These are phyloP conservation scores for Biston stratarius DNA, from an alignment of 2,888 invertebrate species.

Conservation along the genomic window DNA sequence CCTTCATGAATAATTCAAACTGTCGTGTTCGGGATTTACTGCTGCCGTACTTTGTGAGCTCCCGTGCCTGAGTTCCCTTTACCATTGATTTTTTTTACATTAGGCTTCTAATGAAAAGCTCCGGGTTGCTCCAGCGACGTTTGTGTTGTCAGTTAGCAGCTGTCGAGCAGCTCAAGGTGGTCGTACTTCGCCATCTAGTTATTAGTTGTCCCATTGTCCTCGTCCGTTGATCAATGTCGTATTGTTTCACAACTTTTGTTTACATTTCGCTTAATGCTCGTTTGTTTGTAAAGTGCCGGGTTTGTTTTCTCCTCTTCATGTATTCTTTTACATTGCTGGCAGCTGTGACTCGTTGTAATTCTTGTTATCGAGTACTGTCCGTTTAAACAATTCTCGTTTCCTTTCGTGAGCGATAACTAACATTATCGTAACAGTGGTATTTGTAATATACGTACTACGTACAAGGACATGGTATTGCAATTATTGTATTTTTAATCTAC, in stretches of 20 bases:
- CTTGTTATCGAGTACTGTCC: constrained; percentile 66
- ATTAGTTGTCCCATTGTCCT: constrained; percentile 82
- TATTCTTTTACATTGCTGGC: constrained; percentile 67
- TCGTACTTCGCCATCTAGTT: constrained; percentile 74
- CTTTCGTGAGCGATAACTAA: constrained; percentile 51
- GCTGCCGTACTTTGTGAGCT: constrained; percentile 45
- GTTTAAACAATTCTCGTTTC: constrained; percentile 58
- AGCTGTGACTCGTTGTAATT: constrained; percentile 64
- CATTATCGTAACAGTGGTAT: constrained; percentile 45
- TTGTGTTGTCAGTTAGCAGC: constrained; percentile 81
- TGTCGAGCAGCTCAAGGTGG: constrained; percentile 58
- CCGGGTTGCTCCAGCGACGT: constrained; percentile 62
- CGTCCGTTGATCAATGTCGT: constrained; percentile 73
- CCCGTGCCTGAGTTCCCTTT: constrained; percentile 52
- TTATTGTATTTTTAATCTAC: constrained; percentile 46
- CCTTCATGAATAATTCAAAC: constrained; percentile 75
- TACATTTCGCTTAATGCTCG: constrained; percentile 73
- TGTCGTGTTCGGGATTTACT: constrained; percentile 67
- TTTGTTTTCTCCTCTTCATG: constrained; percentile 68
- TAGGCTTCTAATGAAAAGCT: constrained; percentile 72
- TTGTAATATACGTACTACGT: constrained; percentile 1
- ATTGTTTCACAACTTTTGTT: constrained; percentile 81
- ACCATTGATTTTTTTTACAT: constrained; percentile 67
- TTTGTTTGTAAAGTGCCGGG: constrained; percentile 72
- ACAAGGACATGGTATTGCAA: constrained; percentile 40